These are phyloP conservation scores for Harpegnathos saltator DNA, from an alignment of 1,140 invertebrate species.

Conservation along the genomic window DNA sequence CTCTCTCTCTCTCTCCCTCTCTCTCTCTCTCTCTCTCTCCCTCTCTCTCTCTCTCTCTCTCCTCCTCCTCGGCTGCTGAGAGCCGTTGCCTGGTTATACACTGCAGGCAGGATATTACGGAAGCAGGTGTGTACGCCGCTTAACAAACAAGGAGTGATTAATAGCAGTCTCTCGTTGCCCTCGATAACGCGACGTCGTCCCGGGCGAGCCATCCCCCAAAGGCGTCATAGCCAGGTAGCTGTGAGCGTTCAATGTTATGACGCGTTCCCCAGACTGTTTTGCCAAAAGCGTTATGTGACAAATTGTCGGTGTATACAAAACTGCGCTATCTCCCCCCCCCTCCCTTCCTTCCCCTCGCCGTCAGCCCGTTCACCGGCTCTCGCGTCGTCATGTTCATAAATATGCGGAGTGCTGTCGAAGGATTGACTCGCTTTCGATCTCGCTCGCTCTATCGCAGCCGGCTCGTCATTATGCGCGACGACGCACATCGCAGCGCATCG, in stretches of 20 bases:
- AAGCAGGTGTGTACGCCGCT: constrained; percentile 81
- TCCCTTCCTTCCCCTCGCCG: neutral
- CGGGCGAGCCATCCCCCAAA: constrained; percentile 55
- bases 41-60: neutral
- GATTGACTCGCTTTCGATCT: constrained; percentile 4
- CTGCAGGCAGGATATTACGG: constrained; percentile 81
- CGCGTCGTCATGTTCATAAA: constrained; percentile 49
- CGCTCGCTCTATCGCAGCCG: neutral
- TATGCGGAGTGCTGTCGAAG: constrained; percentile 44
- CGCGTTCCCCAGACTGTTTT: constrained; percentile 57
- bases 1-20: constrained; percentile 9
- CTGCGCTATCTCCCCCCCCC: too few relatives aligned
- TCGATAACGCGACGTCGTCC: constrained; percentile 80
- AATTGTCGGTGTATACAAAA: constrained; percentile 56
- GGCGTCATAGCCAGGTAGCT: constrained; percentile 56
- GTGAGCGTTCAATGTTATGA: constrained; percentile 49
- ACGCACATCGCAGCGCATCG: too few relatives aligned
- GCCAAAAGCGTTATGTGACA: constrained; percentile 55
- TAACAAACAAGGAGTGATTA: constrained; percentile 85
- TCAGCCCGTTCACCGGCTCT: constrained; percentile 31
- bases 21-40: constrained; percentile 2
- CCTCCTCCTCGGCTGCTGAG: constrained; percentile 5
- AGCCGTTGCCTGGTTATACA: constrained; percentile 35
- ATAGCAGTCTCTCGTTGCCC: constrained; percentile 78
- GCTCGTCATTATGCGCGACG: too few relatives aligned